Base-by-base conservation (phyloP, 2,888 invertebrate species). In the Cantharis rustica region DNA sequence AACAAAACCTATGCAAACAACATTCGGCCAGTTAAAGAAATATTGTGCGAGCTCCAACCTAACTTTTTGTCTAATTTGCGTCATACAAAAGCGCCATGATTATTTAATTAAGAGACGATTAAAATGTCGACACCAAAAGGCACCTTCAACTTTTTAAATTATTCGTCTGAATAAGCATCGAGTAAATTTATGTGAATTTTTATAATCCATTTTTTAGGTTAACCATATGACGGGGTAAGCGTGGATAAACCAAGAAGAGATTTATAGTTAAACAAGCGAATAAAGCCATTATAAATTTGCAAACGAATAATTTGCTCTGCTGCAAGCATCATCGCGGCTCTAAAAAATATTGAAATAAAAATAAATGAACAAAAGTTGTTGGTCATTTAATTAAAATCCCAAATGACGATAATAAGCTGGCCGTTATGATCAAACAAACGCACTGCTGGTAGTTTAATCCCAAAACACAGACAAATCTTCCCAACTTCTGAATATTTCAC, bases 401-500 rank as follows among this genome's bases (percentile, higher is more conserved):
- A 20, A 20, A 20, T n/a, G 20, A 17, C 5, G 20, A 23, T 66
- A 13, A 20, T 66, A n/a, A 23, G 64, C 20, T 20, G 20, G 20
- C 64, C 23, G 64, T 66, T 66, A 23, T 66, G 20, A 66, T 66
- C 64, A 66, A 17, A 61, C 16, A 20, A 70, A 61, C 61, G 70
- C 61, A 61, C 17, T 17, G 61, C 68, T 73, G 71, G 73, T 75
- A 71, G 70, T 71, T 17, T 73, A 78, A 69, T 75, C 72, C 47
- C 73, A 64, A 68, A 73, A 72, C 75, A 73, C 63, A 68, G 75
- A 16, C 68, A 72, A 75, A 75, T 75, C 78, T 76, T 76, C 74
- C 66, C 61, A 78, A 75, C 69, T 76, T 73, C 64, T 78, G 76
- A 78, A 78, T 78, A 78, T 78, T 78, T 78, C 63, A 78, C 69